A percentile compares a stretch with the other conserved stretches of the same genome.
Evolutionary conservation across 2,797 vertebrate genomes (phyloP).

Genomic region (Hylomyscus alleni): DNA sequence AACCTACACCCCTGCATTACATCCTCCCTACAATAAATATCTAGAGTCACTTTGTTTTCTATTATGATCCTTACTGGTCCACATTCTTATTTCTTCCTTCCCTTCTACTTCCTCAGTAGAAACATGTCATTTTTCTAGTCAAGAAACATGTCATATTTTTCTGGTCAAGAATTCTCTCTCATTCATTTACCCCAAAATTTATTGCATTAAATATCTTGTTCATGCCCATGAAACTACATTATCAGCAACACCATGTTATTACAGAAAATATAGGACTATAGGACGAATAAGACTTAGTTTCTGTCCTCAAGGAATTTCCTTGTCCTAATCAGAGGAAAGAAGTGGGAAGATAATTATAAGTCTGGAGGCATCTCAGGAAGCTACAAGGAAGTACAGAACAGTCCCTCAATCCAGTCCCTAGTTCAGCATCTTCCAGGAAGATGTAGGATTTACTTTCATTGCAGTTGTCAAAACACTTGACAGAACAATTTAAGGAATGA

Average conservation of each 20-base stretch:
- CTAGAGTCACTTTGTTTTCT: background rate
- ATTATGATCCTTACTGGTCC: background rate
- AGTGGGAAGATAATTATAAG: background rate
- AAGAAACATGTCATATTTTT: background rate
- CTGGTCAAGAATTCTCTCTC: background rate
- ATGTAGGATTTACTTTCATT: background rate
- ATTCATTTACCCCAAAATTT: background rate
- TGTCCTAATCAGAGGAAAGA: background rate
- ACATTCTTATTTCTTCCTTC: background rate
- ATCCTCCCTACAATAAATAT: background rate
- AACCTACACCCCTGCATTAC: background rate
- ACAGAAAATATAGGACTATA: background rate
- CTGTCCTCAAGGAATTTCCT: background rate
- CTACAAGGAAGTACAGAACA: background rate
- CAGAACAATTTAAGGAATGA: background rate
- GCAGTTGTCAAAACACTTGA: background rate
- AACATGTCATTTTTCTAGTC: background rate
- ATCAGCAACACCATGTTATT: background rate
- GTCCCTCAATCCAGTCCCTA: background rate
- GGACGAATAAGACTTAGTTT: background rate
- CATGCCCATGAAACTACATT: background rate
- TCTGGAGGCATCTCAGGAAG: background rate
- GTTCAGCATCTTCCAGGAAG: background rate
- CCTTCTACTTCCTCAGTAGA: background rate
- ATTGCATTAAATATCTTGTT: conserved; percentile 24